phyloP scores from a whole-genome alignment of 2,797 vertebrate genomes.

The Syngnathus rostellatus region DNA sequence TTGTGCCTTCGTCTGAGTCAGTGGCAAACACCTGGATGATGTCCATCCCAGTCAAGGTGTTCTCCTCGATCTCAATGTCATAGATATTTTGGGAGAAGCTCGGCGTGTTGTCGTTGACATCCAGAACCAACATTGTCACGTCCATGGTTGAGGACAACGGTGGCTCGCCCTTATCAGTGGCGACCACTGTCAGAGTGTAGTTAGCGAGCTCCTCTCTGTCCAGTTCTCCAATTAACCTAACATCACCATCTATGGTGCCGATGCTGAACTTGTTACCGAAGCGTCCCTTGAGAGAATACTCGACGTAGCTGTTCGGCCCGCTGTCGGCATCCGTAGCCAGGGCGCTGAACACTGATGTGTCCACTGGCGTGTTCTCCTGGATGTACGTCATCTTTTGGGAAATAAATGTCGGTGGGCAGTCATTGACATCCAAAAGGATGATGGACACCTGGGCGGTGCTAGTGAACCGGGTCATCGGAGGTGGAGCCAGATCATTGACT shows the following conservation, averaged over 20 bases:
- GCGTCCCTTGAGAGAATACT: constrained; percentile 79
- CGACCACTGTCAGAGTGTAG: constrained; percentile 84
- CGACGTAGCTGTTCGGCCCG: constrained; percentile 95
- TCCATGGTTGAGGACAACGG: constrained; percentile 80
- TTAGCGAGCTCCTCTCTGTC: constrained; percentile 87
- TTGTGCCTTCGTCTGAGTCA: constrained; percentile 86
- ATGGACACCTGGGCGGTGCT: constrained; percentile 88
- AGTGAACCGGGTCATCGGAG: constrained; percentile 74
- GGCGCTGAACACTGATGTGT: constrained; percentile 82
- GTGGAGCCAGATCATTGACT: constrained; percentile 78
- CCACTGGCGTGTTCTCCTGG: constrained; percentile 88
- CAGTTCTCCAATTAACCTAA: constrained; percentile 81
- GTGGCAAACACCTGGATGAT: constrained; percentile 79
- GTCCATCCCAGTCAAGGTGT: constrained; percentile 82
- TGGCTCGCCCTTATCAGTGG: constrained; percentile 89
- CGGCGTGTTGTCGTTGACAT: constrained; percentile 91
- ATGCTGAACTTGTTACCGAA: constrained; percentile 81
- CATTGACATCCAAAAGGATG: constrained; percentile 91
- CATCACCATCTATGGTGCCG: constrained; percentile 80
- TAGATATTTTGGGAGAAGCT: constrained; percentile 83
- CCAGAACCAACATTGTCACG: constrained; percentile 80
- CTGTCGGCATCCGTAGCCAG: constrained; percentile 85
- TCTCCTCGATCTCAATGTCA: constrained; percentile 81
- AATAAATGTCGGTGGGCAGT: constrained; percentile 82
- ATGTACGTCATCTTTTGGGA: constrained; percentile 85